phyloP scores from a whole-genome alignment of 1,140 invertebrate genomes.

The Listronotus oregonensis region DNA sequence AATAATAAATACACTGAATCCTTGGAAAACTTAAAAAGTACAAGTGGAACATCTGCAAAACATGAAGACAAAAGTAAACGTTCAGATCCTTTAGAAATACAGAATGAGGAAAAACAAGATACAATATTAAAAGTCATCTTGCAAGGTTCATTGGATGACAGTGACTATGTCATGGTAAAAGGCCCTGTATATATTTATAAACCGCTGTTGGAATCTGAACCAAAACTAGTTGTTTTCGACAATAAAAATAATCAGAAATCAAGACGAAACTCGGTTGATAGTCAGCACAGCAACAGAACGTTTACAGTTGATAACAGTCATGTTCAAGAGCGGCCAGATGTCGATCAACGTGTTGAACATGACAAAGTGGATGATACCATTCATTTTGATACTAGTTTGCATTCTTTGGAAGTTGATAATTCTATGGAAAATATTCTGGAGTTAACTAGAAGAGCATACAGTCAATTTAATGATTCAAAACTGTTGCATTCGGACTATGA shows the following conservation, averaged over 20 bases:
- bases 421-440: conserved; percentile 19
- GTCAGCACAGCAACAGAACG: conserved; percentile 9
- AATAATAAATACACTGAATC: too few species aligned
- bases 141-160: conserved; percentile 23
- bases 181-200: conserved; percentile 39
- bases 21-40: too few species aligned
- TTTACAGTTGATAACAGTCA: conserved; percentile 16
- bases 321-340: not conserved
- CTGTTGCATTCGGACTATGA: conserved; percentile 37
- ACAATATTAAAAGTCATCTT: conserved; percentile 34
- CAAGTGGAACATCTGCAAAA: too few species aligned
- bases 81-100: not conserved
- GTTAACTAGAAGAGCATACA: conserved; percentile 13
- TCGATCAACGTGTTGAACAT: conserved; percentile 1
- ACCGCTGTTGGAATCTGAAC: conserved; percentile 22
- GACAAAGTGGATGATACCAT: not conserved
- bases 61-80: not conserved
- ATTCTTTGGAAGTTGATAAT: conserved; percentile 16
- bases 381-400: conserved; percentile 11
- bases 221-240: conserved; percentile 20
- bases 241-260: not conserved
- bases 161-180: conserved; percentile 42
- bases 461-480: conserved; percentile 31
- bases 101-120: not conserved
- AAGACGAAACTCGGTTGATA: conserved; percentile 8